phyloP scores from a whole-genome alignment of 2,113 vertebrate genomes.

The Macaca mulatta region DNA sequence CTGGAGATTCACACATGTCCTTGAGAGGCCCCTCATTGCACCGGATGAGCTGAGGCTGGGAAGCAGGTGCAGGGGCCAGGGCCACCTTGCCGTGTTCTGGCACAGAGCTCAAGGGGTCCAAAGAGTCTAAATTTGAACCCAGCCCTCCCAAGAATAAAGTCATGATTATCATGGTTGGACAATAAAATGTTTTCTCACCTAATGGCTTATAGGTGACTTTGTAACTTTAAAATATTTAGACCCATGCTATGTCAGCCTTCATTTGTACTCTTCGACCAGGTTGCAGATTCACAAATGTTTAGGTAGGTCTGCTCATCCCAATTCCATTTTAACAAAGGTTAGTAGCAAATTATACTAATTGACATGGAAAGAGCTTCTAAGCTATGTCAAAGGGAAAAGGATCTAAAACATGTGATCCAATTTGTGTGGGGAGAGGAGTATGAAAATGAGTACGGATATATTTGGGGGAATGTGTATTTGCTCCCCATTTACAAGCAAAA shows the following conservation, averaged over 20 bases:
- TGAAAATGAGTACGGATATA: not conserved
- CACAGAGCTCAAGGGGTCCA: not conserved
- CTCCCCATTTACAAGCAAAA: not conserved
- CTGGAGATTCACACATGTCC: not conserved
- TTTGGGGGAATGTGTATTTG: not conserved
- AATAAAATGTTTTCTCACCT: not conserved
- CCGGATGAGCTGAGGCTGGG: not conserved
- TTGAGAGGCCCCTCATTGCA: not conserved
- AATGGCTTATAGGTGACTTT: not conserved
- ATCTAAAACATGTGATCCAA: not conserved
- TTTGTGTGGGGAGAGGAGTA: not conserved
- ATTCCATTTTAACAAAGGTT: not conserved
- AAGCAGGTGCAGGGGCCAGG: not conserved
- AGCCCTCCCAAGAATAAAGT: not conserved
- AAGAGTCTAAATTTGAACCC: not conserved
- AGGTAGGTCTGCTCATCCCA: not conserved
- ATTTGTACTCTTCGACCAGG: not conserved
- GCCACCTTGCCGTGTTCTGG: not conserved
- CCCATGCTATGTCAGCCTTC: not conserved
- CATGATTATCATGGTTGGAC: not conserved
- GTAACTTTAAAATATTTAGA: not conserved
- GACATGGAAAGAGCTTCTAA: not conserved
- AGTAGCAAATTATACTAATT: not conserved
- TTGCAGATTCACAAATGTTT: not conserved
- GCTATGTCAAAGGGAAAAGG: not conserved